Percentiles rank a stretch among this genome's conserved stretches.
Evolutionary conservation across 2,888 invertebrate genomes (phyloP).

Genomic region (Eupithecia insigniata): DNA sequence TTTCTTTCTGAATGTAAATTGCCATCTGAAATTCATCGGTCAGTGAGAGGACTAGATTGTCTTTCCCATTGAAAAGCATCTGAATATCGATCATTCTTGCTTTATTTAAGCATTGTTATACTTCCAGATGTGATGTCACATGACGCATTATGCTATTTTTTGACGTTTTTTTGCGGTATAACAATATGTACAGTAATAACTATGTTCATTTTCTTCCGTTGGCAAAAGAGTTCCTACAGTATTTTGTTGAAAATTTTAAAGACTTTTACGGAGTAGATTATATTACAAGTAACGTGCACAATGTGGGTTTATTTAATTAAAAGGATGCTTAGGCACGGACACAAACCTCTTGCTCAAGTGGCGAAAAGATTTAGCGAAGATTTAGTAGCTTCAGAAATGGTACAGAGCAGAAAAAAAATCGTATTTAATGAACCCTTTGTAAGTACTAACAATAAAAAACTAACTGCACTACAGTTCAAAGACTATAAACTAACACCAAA

Average conservation of each 20-base stretch:
- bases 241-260: constrained; percentile 25
- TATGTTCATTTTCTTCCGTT: neutral
- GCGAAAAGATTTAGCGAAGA: neutral
- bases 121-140: neutral
- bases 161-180: constrained; percentile 14
- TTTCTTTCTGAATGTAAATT: constrained; percentile 11
- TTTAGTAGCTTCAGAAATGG: too few species aligned
- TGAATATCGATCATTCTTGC: constrained; percentile 19
- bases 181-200: constrained; percentile 19
- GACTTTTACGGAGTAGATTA: constrained; percentile 22
- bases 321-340: neutral
- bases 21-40: constrained; percentile 21
- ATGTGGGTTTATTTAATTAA: constrained; percentile 10
- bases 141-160: neutral
- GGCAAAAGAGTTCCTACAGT: neutral
- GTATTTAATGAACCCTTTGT: neutral
- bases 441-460: neutral
- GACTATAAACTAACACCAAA: neutral
- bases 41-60: constrained; percentile 11
- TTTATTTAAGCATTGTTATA: constrained; percentile 24
- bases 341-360: constrained; percentile 2
- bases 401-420: neutral
- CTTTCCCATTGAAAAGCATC: constrained; percentile 22
- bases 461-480: neutral
- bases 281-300: constrained; percentile 28